Base-by-base conservation (phyloP, 2,797 vertebrate species). In the Poecilia wingei region DNA sequence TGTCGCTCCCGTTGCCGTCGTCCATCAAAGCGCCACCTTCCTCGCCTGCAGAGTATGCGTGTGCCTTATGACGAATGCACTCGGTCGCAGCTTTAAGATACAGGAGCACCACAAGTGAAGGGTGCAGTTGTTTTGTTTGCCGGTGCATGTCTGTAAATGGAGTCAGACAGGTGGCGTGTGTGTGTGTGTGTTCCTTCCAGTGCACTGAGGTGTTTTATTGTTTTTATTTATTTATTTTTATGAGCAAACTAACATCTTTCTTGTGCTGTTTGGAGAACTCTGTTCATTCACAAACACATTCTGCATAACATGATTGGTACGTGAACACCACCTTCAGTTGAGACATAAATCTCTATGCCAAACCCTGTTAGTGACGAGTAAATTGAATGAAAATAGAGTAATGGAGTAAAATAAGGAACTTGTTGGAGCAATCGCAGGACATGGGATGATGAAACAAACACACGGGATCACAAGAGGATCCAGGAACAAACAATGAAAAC, bases 91-190 rank as follows among this genome's bases (percentile, higher is more conserved):
- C 49, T 74, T 28, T 53, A 69, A 82, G 75, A 81, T 72, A 79
- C 74, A 76, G 80, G 51, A 73, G 64, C 57, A 81, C 70, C 79
- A 76, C 57, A 55, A 77, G 74, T 77, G 82, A 90, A 84, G 73
- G 88, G 49, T 74, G 71, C 83, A 84, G 85, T 87, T 86, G 78
- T 86, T 25, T 80, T 87, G 80, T 79, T 79, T 85, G 72, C 45
- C 83, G 77, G 75, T 70, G 68, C 82, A 70, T 88, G 78, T 82
- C 74, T 73, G 61, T 45, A 86, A 81, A 88, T 86, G 61, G 57
- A 51, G 71, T 14, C 20, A 80, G 84, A 84, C 82, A 88, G 77
- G 75, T 75, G 57, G 78, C 74, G 61, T 82, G 49, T 78, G 31
- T 33, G 68, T 81, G 41, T 41, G 69, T 82, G 45, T 75, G 28